Base-by-base conservation (phyloP, 2,113 vertebrate genomes). In the Macrotis lagotis region DNA sequence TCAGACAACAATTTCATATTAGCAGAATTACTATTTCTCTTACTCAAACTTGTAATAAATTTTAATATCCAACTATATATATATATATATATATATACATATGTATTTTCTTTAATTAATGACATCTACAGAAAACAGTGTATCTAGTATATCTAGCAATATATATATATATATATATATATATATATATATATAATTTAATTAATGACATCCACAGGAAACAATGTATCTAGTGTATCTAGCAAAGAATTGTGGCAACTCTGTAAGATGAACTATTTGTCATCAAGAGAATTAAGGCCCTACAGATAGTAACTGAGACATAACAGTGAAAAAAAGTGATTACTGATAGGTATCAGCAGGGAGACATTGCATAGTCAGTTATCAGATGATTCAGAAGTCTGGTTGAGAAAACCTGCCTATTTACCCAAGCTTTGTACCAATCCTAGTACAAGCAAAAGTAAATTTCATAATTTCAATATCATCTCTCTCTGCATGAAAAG, bases 381-480 rank as follows among this genome's bases (percentile, higher is more conserved):
- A 97, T 50, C 93, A 92, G 89, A 97, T 91, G 93, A 97, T 94
- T 96, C 94, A 88, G 90, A 92, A 52, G 48, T 88, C 92, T 92
- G 55, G 48, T 97, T 96, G 88, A 93, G 47, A 93, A 97, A 97
- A 95, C 74, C 8, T 96, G 55, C 93, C 94, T 97, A 50, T 97
- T 97, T 97, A 94, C 14, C 0, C 91, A 97, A 97, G 94, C 25
- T 91, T 97, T 98, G 93, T 48, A 91, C 50, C 94, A 97, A 93
- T 97, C 93, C 94, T 95, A 96, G 91, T 94, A 96, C 89, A 97
- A 97, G 94, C 96, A 95, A 96, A 96, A 90, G 96, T 95, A 97
- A 96, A 97, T 96, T 97, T 93, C 90, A 92, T 94, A 94, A 96
- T 26, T 92, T 94, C 94, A 94, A 94, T 52, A 48, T 92, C 97